Evolutionary conservation across 2,113 vertebrate genomes (phyloP).

Genomic region (Platichthys stellatus): DNA sequence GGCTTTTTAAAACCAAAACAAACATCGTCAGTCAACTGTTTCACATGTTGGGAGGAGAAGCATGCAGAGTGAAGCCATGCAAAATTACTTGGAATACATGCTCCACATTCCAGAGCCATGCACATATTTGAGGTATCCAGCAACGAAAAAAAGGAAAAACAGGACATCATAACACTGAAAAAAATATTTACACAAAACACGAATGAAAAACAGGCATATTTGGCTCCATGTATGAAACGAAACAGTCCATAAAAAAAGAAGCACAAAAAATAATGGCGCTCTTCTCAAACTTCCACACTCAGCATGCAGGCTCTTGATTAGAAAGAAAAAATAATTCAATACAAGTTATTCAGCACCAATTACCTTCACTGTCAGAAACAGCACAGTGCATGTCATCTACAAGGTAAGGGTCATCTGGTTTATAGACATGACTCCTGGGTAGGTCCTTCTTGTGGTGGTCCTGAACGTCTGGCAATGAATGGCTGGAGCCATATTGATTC

Average conservation of each 20-base stretch:
- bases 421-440: constrained; percentile 94
- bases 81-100: constrained; percentile 72
- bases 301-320: constrained; percentile 74
- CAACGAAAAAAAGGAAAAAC: constrained; percentile 33
- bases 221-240: constrained; percentile 55
- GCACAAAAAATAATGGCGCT: constrained; percentile 41
- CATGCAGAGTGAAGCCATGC: constrained; percentile 85
- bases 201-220: constrained; percentile 79
- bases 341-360: constrained; percentile 88
- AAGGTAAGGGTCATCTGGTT: constrained; percentile 96
- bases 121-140: constrained; percentile 49
- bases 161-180: constrained; percentile 36
- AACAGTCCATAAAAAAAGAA: constrained; percentile 50
- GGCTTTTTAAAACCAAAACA: constrained; percentile 95
- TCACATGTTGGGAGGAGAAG: constrained; percentile 39
- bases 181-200: constrained; percentile 61
- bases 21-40: constrained; percentile 83
- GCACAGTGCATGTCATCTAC: constrained; percentile 98
- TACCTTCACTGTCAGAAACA: constrained; percentile 99
- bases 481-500: constrained; percentile 97
- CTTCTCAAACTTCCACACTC: constrained; percentile 54
- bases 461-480: constrained; percentile 98
- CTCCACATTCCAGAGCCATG: constrained; percentile 74
- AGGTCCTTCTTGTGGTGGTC: constrained; percentile 96
- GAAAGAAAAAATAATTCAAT: constrained; percentile 53